These are phyloP conservation scores for Morelia viridis DNA, from an alignment of 2,797 vertebrate genomes.

Conservation along the genomic window DNA sequence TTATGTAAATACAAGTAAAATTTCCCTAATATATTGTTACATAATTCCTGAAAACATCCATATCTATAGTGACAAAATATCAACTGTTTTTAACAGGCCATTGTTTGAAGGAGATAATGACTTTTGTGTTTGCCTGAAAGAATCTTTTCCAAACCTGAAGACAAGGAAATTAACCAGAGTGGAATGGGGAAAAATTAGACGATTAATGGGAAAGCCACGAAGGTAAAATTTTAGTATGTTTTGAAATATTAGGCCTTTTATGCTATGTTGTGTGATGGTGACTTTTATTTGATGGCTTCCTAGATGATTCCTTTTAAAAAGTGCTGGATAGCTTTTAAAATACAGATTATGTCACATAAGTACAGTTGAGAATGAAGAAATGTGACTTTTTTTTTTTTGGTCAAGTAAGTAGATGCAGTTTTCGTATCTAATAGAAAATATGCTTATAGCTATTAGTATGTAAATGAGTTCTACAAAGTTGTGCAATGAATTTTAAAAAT, in stretches of 20 bases:
- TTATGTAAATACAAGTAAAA: background rate
- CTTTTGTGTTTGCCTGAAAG: constrained; percentile 97
- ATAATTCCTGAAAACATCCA: constrained; percentile 25
- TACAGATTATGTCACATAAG: background rate
- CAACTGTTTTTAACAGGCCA: constrained; percentile 80
- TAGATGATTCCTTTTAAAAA: background rate
- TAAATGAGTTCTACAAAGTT: background rate
- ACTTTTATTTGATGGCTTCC: background rate
- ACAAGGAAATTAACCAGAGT: constrained; percentile 95
- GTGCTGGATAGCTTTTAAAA: background rate
- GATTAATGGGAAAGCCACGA: constrained; percentile 97
- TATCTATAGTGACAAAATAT: constrained; percentile 37
- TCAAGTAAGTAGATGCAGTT: background rate
- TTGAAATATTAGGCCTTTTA: background rate
- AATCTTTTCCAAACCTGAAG: constrained; percentile 96
- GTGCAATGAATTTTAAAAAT: background rate
- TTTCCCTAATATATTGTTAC: constrained; percentile 14
- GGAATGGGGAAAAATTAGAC: constrained; percentile 96
- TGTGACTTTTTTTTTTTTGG: background rate
- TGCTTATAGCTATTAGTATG: background rate
- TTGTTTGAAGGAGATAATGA: constrained; percentile 99
- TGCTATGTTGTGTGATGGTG: background rate
- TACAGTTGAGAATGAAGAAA: background rate
- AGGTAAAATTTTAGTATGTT: constrained; percentile 78
- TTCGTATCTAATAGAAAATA: constrained; percentile 1